A percentile compares a stretch with the other conserved stretches of the same genome.
These are phyloP conservation scores for Coelogynopora nodosa DNA, from an alignment of 2,888 invertebrate species.

Conservation along the genomic window DNA sequence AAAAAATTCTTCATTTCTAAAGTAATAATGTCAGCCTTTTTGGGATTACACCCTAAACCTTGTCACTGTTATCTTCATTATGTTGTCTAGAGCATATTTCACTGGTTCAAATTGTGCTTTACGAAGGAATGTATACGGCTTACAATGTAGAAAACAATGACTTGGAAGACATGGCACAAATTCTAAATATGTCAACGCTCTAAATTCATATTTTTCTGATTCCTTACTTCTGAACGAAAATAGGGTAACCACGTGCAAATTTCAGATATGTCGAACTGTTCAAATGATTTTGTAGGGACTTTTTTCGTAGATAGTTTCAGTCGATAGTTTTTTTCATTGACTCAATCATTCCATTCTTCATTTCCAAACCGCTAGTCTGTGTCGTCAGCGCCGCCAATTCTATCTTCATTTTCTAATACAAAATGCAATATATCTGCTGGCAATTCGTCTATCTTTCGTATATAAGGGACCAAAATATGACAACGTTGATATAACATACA, in stretches of 20 bases:
- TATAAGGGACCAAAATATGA: background rate
- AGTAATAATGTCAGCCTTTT: background rate
- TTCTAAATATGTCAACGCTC: background rate
- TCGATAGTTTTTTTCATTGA: background rate
- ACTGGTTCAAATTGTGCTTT: background rate
- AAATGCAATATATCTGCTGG: background rate
- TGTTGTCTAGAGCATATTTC: background rate
- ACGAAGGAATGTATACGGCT: background rate
- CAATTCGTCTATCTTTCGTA: background rate
- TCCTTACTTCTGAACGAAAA: background rate
- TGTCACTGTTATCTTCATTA: background rate
- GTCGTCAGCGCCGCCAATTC: background rate
- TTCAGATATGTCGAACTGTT: background rate
- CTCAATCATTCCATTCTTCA: background rate
- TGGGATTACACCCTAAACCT: background rate
- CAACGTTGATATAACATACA: background rate
- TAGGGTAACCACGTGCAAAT: background rate
- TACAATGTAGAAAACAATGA: background rate
- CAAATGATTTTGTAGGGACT: background rate
- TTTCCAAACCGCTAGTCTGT: background rate
- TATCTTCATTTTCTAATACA: background rate
- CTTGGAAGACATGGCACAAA: background rate
- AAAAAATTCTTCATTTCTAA: background rate
- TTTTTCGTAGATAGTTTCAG: background rate
- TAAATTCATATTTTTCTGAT: background rate